phyloP scores from a whole-genome alignment of 2,888 invertebrate genomes.

The Hypomecis punctinalis region DNA sequence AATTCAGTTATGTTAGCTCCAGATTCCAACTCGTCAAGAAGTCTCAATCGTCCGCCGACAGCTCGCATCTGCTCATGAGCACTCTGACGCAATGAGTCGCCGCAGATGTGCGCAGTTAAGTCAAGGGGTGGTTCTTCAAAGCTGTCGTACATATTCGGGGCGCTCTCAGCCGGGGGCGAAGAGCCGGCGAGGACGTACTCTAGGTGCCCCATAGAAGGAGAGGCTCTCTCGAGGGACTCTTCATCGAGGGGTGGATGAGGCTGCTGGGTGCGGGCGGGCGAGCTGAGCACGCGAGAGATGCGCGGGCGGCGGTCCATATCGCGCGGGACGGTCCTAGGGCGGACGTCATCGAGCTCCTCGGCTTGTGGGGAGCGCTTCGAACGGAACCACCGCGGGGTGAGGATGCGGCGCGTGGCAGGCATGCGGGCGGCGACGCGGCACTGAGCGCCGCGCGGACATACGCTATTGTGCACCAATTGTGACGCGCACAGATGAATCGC shows the following conservation, averaged over 20 bases:
- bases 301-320: constrained; percentile 58
- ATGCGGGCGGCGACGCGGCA: constrained; percentile 71
- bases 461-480: constrained; percentile 72
- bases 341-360: constrained; percentile 63
- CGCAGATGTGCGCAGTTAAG: constrained; percentile 89
- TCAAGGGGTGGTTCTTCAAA: constrained; percentile 90
- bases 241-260: constrained; percentile 62
- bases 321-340: constrained; percentile 35
- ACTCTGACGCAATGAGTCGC: constrained; percentile 89
- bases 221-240: constrained; percentile 87
- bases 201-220: constrained; percentile 88
- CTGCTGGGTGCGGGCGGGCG: constrained; percentile 46
- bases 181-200: constrained; percentile 92
- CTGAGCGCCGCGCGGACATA: constrained; percentile 48
- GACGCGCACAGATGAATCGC: constrained; percentile 53
- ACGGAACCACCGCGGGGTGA: constrained; percentile 73
- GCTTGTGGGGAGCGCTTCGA: constrained; percentile 63
- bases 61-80: constrained; percentile 90
- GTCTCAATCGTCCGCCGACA: constrained; percentile 87
- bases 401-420: constrained; percentile 73
- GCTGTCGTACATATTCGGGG: constrained; percentile 92
- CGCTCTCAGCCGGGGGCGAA: constrained; percentile 92
- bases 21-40: constrained; percentile 90
- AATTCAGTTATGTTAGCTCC: constrained; percentile 86
- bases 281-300: constrained; percentile 67